Percentiles rank a stretch among this genome's conserved stretches.
phyloP scores from a whole-genome alignment of 1,140 invertebrate genomes.

The Myzus persicae region DNA sequence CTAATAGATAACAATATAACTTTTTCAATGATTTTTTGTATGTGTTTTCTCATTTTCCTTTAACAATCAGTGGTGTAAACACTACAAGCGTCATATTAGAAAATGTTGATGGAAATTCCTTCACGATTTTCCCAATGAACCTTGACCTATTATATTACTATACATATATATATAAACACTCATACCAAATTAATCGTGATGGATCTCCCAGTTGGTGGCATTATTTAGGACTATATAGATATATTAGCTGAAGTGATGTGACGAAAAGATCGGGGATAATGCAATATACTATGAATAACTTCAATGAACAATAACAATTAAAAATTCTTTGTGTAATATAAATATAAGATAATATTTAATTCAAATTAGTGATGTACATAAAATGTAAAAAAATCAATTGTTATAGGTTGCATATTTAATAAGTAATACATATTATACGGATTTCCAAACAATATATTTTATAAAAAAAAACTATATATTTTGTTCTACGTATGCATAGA shows the following conservation, averaged over 20 bases:
- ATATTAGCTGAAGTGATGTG: neutral
- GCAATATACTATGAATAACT: neutral
- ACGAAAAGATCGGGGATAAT: neutral
- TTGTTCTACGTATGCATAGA: neutral
- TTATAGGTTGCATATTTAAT: no score
- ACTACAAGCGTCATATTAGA: neutral
- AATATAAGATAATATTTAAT: neutral
- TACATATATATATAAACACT: neutral
- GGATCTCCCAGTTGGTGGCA: neutral
- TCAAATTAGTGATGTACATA: neutral
- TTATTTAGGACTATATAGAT: neutral
- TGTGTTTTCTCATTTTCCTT: neutral
- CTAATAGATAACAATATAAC: neutral
- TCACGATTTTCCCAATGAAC: conserved; percentile 19
- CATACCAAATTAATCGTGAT: neutral
- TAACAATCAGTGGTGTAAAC: neutral
- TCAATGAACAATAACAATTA: neutral
- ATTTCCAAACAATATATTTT: no score
- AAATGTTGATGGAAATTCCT: conserved; percentile 24
- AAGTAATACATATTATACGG: no score
- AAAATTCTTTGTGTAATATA: neutral
- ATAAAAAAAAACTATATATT: neutral
- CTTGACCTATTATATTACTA: conserved; percentile 21
- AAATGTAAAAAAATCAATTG: no score
- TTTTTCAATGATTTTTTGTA: neutral